Conservation (phyloP, 2,888 invertebrate species). For the Epirrhoe alternata region DNA sequence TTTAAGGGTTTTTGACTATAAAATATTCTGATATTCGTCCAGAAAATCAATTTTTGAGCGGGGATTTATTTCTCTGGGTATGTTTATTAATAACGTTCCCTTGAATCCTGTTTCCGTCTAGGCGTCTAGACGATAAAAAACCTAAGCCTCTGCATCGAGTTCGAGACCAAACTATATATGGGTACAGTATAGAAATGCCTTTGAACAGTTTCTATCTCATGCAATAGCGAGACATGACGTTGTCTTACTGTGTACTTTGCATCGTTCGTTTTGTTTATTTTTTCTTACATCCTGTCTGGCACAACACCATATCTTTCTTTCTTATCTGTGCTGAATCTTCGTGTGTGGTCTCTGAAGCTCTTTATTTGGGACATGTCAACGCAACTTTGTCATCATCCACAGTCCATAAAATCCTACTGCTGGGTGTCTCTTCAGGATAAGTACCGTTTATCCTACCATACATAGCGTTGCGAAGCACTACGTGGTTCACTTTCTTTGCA, state of each 20-base stretch:
- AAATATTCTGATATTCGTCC: neutral
- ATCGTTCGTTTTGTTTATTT: conserved; percentile 2
- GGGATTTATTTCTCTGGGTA: conserved; percentile 64
- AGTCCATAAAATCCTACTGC: neutral
- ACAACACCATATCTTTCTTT: conserved; percentile 11
- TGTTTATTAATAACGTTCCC: conserved; percentile 70
- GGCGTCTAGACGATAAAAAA: conserved; percentile 71
- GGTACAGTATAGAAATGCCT: neutral
- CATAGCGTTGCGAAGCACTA: neutral
- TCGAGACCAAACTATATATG: conserved; percentile 13
- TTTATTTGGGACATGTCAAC: neutral
- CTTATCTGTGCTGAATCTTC: conserved; percentile 26
- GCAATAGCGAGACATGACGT: neutral
- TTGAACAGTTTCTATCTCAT: conserved; percentile 8
- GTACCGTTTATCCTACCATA: neutral
- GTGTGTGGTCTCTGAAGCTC: conserved; percentile 24
- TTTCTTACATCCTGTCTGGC: conserved; percentile 1
- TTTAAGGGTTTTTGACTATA: neutral
- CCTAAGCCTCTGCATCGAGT: conserved; percentile 23
- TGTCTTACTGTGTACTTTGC: neutral
- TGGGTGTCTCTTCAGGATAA: neutral
- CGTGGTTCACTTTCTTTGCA: neutral
- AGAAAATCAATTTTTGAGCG: neutral
- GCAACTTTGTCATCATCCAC: neutral
- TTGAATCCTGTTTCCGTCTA: conserved; percentile 68